Evolutionary conservation across 2,797 vertebrate species (phyloP), one percentile per base, ranked within the genome.

Genomic region (Craterocephalus amniculus): DNA sequence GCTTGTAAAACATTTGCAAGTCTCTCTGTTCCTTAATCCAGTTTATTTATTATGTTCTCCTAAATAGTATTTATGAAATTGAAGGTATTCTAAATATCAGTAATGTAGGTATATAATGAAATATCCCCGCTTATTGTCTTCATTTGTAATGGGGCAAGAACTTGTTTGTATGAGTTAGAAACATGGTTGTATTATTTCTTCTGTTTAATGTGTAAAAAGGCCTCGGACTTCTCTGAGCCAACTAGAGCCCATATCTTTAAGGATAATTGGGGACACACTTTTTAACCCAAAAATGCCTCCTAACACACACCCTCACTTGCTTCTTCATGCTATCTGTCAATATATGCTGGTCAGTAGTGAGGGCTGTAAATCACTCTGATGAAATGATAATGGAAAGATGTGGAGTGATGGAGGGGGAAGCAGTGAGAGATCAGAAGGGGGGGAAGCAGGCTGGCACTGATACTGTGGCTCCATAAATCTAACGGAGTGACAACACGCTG

Each of bases 331-430:
- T 40, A 59, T 52, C 55, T 29, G 26, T 24, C 31, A 4, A 38
- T 1, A 36, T 36, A 26, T 55, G 24, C 35, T 58, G 48, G 29
- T 67, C 26, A 58, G 35, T 26, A 48, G 57, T 57, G 32, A 12
- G 1, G 16, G 6, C 67, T 55, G 68, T 69, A 74, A 76, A 81
- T 84, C 74, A 69, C 34, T 31, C 29, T 69, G 74, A 85, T 83
- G 40, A 73, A 72, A 80, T 67, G 65, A 52, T 74, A 76, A 75
- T 55, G 40, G 74, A 75, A 70, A 45, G 65, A 16, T 65, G 60
- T 26, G 9, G 40, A 54, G 51, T 63, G 54, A 61, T 14, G 13
- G 38, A 38, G 32, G 18, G 2, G 54, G 24, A 16, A 11, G 49
- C 22, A 26, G 8, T 20, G 16, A 59, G 48, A 24, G 58, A 69